Base-by-base conservation (phyloP, 2,113 vertebrate species). In the Pseudorectes ferrugineus region DNA sequence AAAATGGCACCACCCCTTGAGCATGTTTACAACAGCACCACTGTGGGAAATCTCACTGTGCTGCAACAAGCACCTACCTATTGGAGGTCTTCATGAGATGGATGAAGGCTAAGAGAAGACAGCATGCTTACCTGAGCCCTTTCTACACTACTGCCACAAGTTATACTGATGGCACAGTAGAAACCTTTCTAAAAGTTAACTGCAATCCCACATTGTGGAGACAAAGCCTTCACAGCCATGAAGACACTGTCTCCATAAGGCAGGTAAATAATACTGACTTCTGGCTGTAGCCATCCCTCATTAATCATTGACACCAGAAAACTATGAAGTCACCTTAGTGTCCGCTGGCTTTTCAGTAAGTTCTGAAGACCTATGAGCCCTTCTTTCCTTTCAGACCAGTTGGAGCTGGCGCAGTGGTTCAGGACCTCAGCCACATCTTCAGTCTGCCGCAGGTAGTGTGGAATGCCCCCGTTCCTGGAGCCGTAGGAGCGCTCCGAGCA, bases 371-470 rank as follows among this genome's bases (percentile, higher is more conserved):
- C 99, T 87, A 99, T 98, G 38, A 99, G 98, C 9, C 99, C 99
- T 91, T 99, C 99, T 82, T 99, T 99, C 96, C 99, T 98, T 95
- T 99, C 99, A 9, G 99, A 99, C 99, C 99, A 99, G 97, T 99
- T 99, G 96, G 99, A 99, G 97, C 99, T 99, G 88, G 99, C 99
- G 35, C 99, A 99, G 97, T 99, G 99, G 97, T 99, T 99, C 46
- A 99, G 98, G 85, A 99, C 99, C 97, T 99, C 99, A 0, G 99
- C 99, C 89, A 99, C 99, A 5, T 99, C 99, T 85, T 99, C 99
- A 0, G 99, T 99, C 96, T 99, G 99, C 1, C 99, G 98, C 96
- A 99, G 97, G 92, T 99, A 99, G 91, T 99, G 99, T 0, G 99
- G 99, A n/a, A 99, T 98, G 40, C 99, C 99, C 6, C 99, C 99